Conservation (phyloP, 2,888 invertebrate species). For the Tetropium fuscum region DNA sequence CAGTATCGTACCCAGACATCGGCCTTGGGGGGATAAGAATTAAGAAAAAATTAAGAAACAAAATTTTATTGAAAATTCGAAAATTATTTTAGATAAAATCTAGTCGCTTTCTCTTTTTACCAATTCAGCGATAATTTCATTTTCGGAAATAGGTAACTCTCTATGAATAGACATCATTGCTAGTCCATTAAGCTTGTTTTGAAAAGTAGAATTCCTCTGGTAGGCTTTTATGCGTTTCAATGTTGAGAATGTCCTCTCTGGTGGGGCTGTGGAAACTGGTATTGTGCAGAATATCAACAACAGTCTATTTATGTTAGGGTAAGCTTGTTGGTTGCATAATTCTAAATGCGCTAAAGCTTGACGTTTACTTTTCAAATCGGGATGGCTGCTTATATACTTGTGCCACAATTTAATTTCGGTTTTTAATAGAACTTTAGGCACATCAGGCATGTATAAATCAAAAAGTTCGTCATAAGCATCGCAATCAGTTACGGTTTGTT, state of each 20-base stretch:
- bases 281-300: too few species aligned
- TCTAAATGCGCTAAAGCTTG: background rate
- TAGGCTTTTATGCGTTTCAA: background rate
- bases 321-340: background rate
- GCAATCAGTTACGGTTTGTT: too few species aligned
- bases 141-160: too few species aligned
- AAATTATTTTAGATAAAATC: too few species aligned
- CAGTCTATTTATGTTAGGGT: constrained; percentile 1
- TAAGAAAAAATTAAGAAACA: too few species aligned
- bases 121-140: too few species aligned
- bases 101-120: too few species aligned
- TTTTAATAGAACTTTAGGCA: background rate
- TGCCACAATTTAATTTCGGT: constrained; percentile 1
- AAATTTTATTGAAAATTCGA: too few species aligned
- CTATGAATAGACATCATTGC: constrained; percentile 7
- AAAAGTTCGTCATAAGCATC: too few species aligned
- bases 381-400: background rate
- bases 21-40: too few species aligned
- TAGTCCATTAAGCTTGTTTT: constrained; percentile 5
- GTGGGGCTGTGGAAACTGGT: background rate
- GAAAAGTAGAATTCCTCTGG: background rate
- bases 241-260: background rate
- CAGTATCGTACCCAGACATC: too few species aligned
- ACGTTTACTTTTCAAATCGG: constrained; percentile 3
- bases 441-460: too few species aligned